phyloP scores from a whole-genome alignment of 2,888 invertebrate genomes.

The Stegophylla sp. region DNA sequence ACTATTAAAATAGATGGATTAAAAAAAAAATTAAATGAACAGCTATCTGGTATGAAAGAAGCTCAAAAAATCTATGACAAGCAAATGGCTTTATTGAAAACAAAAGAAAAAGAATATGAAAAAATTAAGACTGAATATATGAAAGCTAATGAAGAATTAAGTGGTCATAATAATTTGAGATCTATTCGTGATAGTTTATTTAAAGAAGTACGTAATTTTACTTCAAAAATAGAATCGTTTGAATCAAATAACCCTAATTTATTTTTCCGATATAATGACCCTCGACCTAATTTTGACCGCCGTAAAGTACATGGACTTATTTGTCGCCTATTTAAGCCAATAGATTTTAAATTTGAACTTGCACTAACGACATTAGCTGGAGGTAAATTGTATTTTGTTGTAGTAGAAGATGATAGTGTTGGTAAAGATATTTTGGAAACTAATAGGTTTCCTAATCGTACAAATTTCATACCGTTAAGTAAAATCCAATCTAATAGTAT shows the following conservation, averaged over 20 bases:
- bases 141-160: conserved; percentile 39
- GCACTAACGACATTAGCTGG: conserved; percentile 89
- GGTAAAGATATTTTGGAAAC: conserved; percentile 83
- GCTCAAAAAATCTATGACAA: conserved; percentile 46
- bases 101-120: conserved; percentile 54
- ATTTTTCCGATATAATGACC: conserved; percentile 79
- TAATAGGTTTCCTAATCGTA: conserved; percentile 79
- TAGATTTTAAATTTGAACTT: conserved; percentile 73
- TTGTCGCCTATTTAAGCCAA: conserved; percentile 78
- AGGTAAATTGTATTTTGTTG: conserved; percentile 84
- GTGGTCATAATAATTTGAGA: conserved; percentile 27
- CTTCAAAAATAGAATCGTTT: conserved; percentile 51
- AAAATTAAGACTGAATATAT: conserved; percentile 31
- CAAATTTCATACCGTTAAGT: conserved; percentile 90
- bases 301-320: conserved; percentile 78
- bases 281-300: conserved; percentile 76
- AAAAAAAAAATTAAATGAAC: conserved; percentile 43
- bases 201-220: conserved; percentile 30
- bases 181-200: conserved; percentile 51
- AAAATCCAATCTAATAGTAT: conserved; percentile 70
- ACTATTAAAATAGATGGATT: conserved; percentile 50
- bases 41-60: conserved; percentile 40
- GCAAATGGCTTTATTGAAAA: conserved; percentile 39
- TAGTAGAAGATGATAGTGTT: conserved; percentile 85
- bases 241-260: conserved; percentile 68